These are phyloP conservation scores for Drosophila sucinea DNA, from an alignment of 1,140 invertebrate genomes.

Conservation along the genomic window DNA sequence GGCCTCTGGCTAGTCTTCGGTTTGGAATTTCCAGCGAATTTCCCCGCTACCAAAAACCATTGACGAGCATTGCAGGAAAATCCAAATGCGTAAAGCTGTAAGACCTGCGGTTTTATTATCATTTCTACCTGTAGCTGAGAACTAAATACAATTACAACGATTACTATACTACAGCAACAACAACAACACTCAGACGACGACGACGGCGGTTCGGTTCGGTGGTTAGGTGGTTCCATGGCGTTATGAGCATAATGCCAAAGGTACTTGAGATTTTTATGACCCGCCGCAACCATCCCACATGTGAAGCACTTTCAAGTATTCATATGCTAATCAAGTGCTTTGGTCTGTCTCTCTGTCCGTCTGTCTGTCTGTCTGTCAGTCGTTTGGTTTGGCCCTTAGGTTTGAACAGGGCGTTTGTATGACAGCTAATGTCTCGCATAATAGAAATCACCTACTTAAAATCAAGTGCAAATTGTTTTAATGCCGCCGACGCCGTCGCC, in stretches of 20 bases:
- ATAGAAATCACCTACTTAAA: conserved; percentile 81
- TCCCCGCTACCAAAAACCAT: conserved; percentile 60
- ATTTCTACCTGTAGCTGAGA: conserved; percentile 31
- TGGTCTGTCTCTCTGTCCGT: conserved; percentile 24
- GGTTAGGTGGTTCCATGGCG: conserved; percentile 40
- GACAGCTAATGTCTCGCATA: conserved; percentile 81
- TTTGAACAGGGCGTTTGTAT: conserved; percentile 79
- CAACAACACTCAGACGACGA: not conserved
- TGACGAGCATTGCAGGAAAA: conserved; percentile 50
- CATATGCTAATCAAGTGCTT: conserved; percentile 77
- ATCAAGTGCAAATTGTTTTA: conserved; percentile 78
- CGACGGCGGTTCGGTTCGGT: too few relatives aligned
- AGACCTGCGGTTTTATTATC: conserved; percentile 72
- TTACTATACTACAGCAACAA: conserved; percentile 26
- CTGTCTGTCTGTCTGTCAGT: not conserved
- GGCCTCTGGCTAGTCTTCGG: conserved; percentile 19
- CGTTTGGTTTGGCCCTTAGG: conserved; percentile 49
- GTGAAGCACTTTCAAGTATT: conserved; percentile 26
- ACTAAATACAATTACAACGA: not conserved
- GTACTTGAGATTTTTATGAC: conserved; percentile 78
- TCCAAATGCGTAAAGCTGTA: conserved; percentile 36
- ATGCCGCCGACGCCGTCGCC: conserved; percentile 31
- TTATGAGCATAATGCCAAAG: conserved; percentile 60
- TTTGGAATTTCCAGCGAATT: conserved; percentile 73
- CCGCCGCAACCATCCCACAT: conserved; percentile 10